Percentiles rank a stretch among this genome's conserved stretches.
phyloP scores from a whole-genome alignment of 2,113 vertebrate genomes.

The Semnornis frantzii region DNA sequence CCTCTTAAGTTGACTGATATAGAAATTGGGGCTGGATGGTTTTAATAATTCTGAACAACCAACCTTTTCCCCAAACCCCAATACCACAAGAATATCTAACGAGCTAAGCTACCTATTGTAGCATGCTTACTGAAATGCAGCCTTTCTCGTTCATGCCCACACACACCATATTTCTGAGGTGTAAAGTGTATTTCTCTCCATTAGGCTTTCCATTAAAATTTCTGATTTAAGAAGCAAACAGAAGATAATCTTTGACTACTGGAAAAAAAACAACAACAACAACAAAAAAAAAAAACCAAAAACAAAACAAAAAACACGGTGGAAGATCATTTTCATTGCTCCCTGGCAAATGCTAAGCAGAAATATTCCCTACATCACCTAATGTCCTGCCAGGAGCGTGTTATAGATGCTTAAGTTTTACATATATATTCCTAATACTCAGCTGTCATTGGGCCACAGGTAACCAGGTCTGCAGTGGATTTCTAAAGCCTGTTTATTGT shows the following conservation, averaged over 20 bases:
- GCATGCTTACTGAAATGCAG: neutral
- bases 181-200: neutral
- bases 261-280: no score
- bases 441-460: neutral
- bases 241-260: neutral
- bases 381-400: no score
- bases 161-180: neutral
- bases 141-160: neutral
- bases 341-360: neutral
- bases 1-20: accelerated
- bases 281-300: no score
- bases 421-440: no score
- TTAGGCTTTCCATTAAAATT: neutral
- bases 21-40: neutral
- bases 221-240: neutral
- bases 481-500: neutral
- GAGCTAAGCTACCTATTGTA: neutral
- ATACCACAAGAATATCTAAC: neutral
- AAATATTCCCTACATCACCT: neutral
- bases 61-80: neutral
- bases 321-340: neutral
- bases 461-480: neutral
- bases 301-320: neutral
- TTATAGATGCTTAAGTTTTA: neutral
- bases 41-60: neutral